A percentile compares a stretch with the other conserved stretches of the same genome.
Evolutionary conservation across 1,140 invertebrate genomes (phyloP).

Genomic region (Ruditapes philippinarum): DNA sequence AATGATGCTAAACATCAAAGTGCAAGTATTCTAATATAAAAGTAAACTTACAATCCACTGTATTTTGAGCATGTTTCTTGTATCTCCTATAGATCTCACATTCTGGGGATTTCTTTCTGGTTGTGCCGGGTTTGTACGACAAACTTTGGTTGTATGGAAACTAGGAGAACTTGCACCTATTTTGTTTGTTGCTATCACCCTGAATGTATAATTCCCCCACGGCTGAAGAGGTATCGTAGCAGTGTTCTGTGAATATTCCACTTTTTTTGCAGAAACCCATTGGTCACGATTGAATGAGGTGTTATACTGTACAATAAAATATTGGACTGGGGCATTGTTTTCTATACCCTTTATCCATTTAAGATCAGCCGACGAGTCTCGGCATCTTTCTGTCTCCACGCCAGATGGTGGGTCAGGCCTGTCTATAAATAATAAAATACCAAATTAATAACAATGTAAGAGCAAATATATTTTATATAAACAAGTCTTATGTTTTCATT

Average conservation of each 20-base stretch:
- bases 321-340: slow-evolving; percentile 97
- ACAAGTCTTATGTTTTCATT: too few relatives aligned
- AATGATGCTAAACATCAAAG: too few relatives aligned
- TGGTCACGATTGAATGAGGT: slow-evolving; percentile 97
- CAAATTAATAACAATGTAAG: too few relatives aligned
- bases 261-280: slow-evolving; percentile 89
- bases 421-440: slow-evolving; percentile 92
- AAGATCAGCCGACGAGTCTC: slow-evolving; percentile 91
- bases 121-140: slow-evolving; percentile 90
- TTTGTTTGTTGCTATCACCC: slow-evolving; percentile 97
- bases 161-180: slow-evolving; percentile 90
- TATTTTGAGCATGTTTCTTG: slow-evolving; percentile 96
- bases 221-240: slow-evolving; percentile 87
- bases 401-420: slow-evolving; percentile 96
- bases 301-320: slow-evolving; percentile 97
- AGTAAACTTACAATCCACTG: slow-evolving; percentile 94
- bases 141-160: slow-evolving; percentile 83
- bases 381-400: slow-evolving; percentile 80
- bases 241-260: slow-evolving; percentile 71
- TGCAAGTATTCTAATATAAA: too few relatives aligned
- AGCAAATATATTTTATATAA: too few relatives aligned
- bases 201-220: slow-evolving; percentile 98
- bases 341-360: slow-evolving; percentile 93
- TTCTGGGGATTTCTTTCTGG: slow-evolving; percentile 98
- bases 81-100: slow-evolving; percentile 95